Evolutionary conservation across 2,113 vertebrate species (phyloP).

Genomic region (Xenopus tropicalis): DNA sequence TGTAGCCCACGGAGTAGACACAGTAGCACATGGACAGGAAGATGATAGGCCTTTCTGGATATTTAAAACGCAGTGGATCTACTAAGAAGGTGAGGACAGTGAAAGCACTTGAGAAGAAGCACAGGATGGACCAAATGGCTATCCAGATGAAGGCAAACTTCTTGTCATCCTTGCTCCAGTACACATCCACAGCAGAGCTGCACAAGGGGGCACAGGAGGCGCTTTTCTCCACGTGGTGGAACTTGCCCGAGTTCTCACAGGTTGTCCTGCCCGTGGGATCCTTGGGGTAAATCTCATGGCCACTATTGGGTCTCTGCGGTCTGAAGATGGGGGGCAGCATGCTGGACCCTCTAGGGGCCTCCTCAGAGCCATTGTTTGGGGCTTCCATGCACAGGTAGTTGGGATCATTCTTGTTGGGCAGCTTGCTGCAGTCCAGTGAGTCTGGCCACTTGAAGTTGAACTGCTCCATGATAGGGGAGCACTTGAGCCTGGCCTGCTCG

Average conservation of each 20-base stretch:
- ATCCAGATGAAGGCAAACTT: slow-evolving; percentile 90
- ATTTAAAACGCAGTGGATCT: slow-evolving; percentile 90
- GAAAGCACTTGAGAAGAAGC: slow-evolving; percentile 95
- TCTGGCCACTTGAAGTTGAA: slow-evolving; percentile 95
- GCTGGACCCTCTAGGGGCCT: slow-evolving; percentile 77
- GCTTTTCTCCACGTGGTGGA: slow-evolving; percentile 92
- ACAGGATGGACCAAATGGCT: slow-evolving; percentile 89
- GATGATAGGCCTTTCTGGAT: slow-evolving; percentile 95
- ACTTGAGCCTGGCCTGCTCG: slow-evolving; percentile 88
- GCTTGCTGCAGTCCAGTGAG: slow-evolving; percentile 85
- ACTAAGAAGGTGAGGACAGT: slow-evolving; percentile 95
- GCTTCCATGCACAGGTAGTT: slow-evolving; percentile 98
- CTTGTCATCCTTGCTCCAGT: slow-evolving; percentile 93
- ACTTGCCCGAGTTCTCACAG: slow-evolving; percentile 88
- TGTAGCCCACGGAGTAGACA: slow-evolving; percentile 92
- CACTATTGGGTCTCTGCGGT: slow-evolving; percentile 72
- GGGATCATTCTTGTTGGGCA: slow-evolving; percentile 94
- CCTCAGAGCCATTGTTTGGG: slow-evolving; percentile 87
- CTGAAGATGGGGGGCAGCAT: slow-evolving; percentile 82
- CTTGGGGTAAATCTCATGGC: slow-evolving; percentile 71
- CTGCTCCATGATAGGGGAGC: slow-evolving; percentile 90
- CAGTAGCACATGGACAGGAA: slow-evolving; percentile 98
- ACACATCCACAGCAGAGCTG: slow-evolving; percentile 86
- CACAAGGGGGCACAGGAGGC: slow-evolving; percentile 91
- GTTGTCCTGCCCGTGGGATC: slow-evolving; percentile 63